These are phyloP conservation scores for Homarus americanus DNA, from an alignment of 1,140 invertebrate genomes.

Conservation along the genomic window DNA sequence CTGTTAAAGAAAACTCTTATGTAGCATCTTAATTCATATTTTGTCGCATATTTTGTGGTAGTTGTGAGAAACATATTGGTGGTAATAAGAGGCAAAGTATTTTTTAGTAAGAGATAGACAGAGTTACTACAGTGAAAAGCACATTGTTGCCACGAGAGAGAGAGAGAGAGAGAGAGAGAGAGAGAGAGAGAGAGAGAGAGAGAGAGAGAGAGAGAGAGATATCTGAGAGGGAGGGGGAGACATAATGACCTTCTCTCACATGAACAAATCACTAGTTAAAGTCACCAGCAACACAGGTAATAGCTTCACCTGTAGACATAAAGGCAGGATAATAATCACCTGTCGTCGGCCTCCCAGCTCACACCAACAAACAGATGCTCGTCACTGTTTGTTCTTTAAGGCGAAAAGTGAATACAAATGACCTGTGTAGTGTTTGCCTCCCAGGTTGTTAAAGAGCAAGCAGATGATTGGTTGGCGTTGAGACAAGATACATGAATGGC, in stretches of 20 bases:
- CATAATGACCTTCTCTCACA: background rate
- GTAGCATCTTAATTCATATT: too few species aligned
- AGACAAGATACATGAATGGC: background rate
- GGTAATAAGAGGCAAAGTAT: too few species aligned
- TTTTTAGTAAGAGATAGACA: too few species aligned
- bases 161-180: conserved; percentile 23
- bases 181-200: conserved; percentile 17
- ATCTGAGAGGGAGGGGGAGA: background rate
- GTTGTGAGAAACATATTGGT: too few species aligned
- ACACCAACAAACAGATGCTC: background rate
- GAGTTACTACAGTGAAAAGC: too few species aligned
- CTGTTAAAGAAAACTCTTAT: too few species aligned
- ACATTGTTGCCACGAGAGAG: conserved; percentile 4
- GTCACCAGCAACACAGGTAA: background rate
- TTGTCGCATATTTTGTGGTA: too few species aligned
- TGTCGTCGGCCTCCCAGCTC: background rate
- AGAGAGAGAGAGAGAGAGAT: conserved; percentile 17
- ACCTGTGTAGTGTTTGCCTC: background rate
- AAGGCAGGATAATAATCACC: background rate
- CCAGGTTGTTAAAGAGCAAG: background rate
- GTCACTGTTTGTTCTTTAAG: background rate
- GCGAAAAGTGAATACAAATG: too few species aligned
- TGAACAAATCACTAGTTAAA: background rate
- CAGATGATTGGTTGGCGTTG: background rate
- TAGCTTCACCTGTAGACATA: background rate